These are phyloP conservation scores for Sebastes minor DNA, from an alignment of 2,797 vertebrate species.

Conservation along the genomic window DNA sequence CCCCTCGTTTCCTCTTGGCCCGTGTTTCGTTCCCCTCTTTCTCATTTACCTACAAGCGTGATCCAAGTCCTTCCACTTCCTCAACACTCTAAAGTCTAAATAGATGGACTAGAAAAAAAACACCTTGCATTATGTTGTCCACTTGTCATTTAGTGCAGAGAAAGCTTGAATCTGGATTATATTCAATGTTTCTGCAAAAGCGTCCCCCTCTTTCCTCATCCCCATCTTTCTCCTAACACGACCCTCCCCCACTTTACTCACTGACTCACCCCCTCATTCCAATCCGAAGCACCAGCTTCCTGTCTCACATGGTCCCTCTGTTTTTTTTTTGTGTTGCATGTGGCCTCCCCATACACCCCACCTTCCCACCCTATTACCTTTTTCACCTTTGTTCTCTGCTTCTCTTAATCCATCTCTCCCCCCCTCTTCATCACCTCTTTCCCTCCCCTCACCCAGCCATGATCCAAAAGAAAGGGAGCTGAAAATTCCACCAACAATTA, in stretches of 20 bases:
- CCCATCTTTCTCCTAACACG: conserved; percentile 36
- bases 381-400: conserved; percentile 23
- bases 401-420: background rate
- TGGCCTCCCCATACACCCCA: background rate
- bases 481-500: conserved; percentile 43
- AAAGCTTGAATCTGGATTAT: background rate
- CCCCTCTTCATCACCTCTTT: background rate
- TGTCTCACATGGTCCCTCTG: conserved; percentile 56
- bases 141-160: background rate
- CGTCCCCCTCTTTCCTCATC: conserved; percentile 24
- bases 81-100: background rate
- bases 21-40: conserved; percentile 38
- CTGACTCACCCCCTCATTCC: conserved; percentile 68
- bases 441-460: background rate
- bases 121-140: background rate
- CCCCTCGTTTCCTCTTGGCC: conserved; percentile 69
- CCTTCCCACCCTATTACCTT: conserved; percentile 21
- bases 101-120: background rate
- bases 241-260: conserved; percentile 65
- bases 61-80: conserved; percentile 29
- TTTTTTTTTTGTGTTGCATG: conserved; percentile 22
- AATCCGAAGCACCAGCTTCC: conserved; percentile 63
- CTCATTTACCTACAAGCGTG: conserved; percentile 48
- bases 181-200: background rate
- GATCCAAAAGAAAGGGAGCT: conserved; percentile 3